Conservation (phyloP, 2,888 invertebrate species). For the Standfussiana lucernea region DNA sequence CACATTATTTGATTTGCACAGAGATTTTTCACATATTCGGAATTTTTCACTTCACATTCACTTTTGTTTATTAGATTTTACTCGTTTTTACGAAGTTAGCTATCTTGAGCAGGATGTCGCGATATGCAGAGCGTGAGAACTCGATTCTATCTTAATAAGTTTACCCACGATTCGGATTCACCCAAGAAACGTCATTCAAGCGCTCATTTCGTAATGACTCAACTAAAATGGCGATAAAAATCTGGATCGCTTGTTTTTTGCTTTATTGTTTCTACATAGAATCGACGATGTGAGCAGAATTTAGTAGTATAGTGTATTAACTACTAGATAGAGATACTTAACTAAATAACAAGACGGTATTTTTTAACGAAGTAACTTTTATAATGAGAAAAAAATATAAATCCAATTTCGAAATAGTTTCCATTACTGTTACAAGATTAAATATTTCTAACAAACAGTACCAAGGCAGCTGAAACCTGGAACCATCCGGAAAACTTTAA, state of each 20-base stretch:
- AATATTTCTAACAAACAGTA: conserved; percentile 28
- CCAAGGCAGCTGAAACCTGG: conserved; percentile 11
- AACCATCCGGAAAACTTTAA: conserved; percentile 31
- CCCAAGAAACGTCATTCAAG: conserved; percentile 62
- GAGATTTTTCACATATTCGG: conserved; percentile 37
- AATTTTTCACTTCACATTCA: conserved; percentile 48
- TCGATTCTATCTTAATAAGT: conserved; percentile 69
- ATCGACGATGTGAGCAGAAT: conserved; percentile 38
- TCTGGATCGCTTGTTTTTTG: conserved; percentile 34
- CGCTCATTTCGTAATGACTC: conserved; percentile 61
- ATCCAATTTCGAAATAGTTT: background rate
- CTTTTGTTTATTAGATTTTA: conserved; percentile 61
- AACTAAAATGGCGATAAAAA: conserved; percentile 49
- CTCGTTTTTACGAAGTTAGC: conserved; percentile 61
- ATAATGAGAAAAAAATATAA: background rate
- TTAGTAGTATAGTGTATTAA: background rate
- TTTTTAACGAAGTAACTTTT: background rate
- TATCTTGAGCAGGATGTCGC: conserved; percentile 67
- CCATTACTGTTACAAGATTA: conserved; percentile 21
- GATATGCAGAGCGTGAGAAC: conserved; percentile 68
- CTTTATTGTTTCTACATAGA: conserved; percentile 42
- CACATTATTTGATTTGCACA: conserved; percentile 27
- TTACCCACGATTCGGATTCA: conserved; percentile 71
- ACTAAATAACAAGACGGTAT: background rate
- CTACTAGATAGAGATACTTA: background rate